These are phyloP conservation scores for Tinea semifulvella DNA, from an alignment of 2,888 invertebrate genomes.

Conservation along the genomic window DNA sequence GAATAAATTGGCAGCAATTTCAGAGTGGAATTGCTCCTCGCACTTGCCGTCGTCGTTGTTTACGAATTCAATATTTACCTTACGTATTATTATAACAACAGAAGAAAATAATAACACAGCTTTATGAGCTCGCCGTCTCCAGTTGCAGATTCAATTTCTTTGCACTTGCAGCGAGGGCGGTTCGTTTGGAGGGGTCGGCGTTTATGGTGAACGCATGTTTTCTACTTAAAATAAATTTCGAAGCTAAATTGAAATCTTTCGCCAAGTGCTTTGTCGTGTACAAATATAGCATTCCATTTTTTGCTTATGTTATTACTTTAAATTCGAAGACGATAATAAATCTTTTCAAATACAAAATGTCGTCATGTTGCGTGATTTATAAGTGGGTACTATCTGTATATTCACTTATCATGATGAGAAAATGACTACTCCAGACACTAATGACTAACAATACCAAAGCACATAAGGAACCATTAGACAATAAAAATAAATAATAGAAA, in stretches of 20 bases:
- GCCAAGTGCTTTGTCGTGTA: constrained; percentile 24
- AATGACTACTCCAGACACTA: not conserved
- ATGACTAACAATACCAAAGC: not conserved
- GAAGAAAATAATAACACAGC: constrained; percentile 15
- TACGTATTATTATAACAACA: constrained; percentile 13
- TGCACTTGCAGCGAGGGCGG: constrained; percentile 23
- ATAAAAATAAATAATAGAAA: not conserved
- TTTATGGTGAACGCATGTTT: constrained; percentile 33
- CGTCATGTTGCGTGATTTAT: no score
- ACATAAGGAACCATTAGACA: constrained; percentile 1
- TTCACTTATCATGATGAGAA: not conserved
- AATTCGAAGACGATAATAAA: no score
- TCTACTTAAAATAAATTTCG: constrained; percentile 21
- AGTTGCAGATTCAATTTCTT: constrained; percentile 47
- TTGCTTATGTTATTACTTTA: no score
- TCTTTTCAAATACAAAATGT: no score
- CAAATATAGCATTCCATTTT: no score
- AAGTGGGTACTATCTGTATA: not conserved
- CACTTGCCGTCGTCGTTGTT: constrained; percentile 12
- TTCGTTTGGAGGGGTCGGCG: constrained; percentile 14
- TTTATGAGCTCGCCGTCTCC: constrained; percentile 31
- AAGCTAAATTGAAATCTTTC: constrained; percentile 22
- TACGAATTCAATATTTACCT: constrained; percentile 14
- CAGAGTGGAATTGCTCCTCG: constrained; percentile 9
- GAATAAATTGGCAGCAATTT: constrained; percentile 16